phyloP scores from a whole-genome alignment of 2,113 vertebrate species.

The Limanda limanda region DNA sequence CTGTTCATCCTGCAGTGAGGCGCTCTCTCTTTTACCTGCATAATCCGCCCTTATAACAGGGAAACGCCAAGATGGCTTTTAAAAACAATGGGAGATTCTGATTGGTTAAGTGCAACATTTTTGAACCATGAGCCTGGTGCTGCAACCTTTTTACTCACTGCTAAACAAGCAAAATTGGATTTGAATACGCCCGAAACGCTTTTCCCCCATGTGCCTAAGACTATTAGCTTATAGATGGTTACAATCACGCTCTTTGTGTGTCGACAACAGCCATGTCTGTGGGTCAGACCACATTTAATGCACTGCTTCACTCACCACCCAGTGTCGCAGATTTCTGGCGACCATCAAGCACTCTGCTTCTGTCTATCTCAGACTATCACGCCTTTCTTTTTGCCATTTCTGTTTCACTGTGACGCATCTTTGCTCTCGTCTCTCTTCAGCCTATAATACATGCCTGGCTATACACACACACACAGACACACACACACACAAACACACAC shows the following conservation, averaged over 20 bases:
- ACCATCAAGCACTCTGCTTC: constrained; percentile 15
- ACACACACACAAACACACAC: constrained; percentile 20
- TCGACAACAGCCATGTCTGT: constrained; percentile 23
- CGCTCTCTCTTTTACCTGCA: background rate
- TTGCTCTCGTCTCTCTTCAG: constrained; percentile 47
- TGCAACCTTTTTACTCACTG: background rate
- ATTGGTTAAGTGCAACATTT: background rate
- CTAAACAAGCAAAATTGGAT: background rate
- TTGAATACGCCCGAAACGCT: background rate
- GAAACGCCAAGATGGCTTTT: background rate
- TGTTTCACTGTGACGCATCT: constrained; percentile 49
- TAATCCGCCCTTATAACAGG: background rate
- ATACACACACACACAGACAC: constrained; percentile 13
- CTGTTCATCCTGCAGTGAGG: background rate
- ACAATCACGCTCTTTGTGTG: background rate
- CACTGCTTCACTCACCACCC: constrained; percentile 30
- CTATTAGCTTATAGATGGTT: background rate
- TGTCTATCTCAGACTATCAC: constrained; percentile 32
- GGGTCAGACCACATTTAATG: constrained; percentile 52
- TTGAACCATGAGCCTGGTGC: background rate
- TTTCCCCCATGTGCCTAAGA: background rate
- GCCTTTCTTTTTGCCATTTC: constrained; percentile 37
- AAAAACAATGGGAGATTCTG: background rate
- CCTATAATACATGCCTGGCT: constrained; percentile 56
- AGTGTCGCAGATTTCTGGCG: constrained; percentile 34